Evolutionary conservation across 2,113 vertebrate species (phyloP).

Genomic region (Loxodonta africana): DNA sequence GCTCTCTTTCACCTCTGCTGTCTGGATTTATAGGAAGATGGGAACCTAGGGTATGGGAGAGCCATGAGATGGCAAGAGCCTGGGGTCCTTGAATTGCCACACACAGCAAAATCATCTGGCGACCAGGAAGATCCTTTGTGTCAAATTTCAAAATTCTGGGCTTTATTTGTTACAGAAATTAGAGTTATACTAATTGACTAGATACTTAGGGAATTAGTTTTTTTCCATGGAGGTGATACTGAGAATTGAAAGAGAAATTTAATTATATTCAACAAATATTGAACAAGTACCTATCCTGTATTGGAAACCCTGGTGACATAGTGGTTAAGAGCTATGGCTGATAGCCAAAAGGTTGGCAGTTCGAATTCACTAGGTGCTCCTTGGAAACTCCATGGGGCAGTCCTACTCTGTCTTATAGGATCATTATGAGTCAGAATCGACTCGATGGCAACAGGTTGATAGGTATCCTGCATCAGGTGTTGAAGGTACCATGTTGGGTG

Average conservation of each 20-base stretch:
- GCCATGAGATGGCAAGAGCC: neutral
- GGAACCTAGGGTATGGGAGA: neutral
- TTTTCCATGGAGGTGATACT: slow-evolving; percentile 26
- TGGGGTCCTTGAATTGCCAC: neutral
- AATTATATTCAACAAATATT: neutral
- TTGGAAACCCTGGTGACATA: no score
- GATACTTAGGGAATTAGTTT: neutral
- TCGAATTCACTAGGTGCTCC: no score
- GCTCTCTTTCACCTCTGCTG: neutral
- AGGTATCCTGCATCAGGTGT: neutral
- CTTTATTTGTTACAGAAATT: neutral
- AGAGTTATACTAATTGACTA: neutral
- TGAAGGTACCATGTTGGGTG: neutral
- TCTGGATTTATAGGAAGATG: neutral
- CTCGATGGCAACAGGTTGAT: no score
- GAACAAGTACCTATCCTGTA: neutral
- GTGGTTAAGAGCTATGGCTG: no score
- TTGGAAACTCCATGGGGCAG: no score
- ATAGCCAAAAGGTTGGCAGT: no score
- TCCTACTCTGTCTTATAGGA: no score
- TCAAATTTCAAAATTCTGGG: neutral
- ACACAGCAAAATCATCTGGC: neutral
- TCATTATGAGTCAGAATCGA: no score
- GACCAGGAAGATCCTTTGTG: neutral
- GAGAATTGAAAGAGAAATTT: neutral